Evolutionary conservation across 1,140 invertebrate genomes (phyloP), one percentile per base, ranked within the genome.

Genomic region (Trachymyrmex septentrionalis): DNA sequence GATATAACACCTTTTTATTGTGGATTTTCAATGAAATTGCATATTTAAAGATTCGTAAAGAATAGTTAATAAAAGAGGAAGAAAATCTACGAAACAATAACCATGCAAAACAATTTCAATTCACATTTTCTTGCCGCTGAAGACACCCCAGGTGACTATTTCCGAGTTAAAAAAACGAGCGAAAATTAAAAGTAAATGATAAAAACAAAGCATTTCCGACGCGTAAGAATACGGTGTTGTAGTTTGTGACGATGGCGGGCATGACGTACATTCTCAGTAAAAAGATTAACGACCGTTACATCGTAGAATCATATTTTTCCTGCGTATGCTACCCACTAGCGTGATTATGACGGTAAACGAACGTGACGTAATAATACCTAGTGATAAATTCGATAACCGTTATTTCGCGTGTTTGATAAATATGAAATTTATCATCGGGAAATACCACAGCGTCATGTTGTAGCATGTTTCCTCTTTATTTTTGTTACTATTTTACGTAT

Each of bases 331-430:
- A 59, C 21, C 38, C 24, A 59, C 24, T 24, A 67, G 38, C 21
- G 64, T 38, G 34, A 72, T 72, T 44, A 73, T 59, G 30, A 72
- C 12, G 50, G 9, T 12, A 19, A 59, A 21, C 16, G 66, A 48
- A 19, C 21, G 67, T 24, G 53, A 72, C 66, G 34, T 59, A 55
- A 80, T 82, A 57, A 50, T 82, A 44, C 3, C 53, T 38, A 16
- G 63, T 69, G 80, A 82, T 82, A 73, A 82, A 82, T 73, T 73
- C 12, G 38, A 73, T 72, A 71, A 82, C 78, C 34, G 38, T 78
- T 78, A 66, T 67, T 80, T 80, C 48, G 27, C 44, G 6, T 16
- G 53, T 69, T 72, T 72, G 67, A 72, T 55, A 53, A 82, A 72
- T 48, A 73, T 73, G 55, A 82, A 72, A 82, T 82, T 82, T 73